Evolutionary conservation across 2,888 invertebrate species (phyloP), one percentile per base, ranked within the genome.

Genomic region (Phyllotreta striolata): DNA sequence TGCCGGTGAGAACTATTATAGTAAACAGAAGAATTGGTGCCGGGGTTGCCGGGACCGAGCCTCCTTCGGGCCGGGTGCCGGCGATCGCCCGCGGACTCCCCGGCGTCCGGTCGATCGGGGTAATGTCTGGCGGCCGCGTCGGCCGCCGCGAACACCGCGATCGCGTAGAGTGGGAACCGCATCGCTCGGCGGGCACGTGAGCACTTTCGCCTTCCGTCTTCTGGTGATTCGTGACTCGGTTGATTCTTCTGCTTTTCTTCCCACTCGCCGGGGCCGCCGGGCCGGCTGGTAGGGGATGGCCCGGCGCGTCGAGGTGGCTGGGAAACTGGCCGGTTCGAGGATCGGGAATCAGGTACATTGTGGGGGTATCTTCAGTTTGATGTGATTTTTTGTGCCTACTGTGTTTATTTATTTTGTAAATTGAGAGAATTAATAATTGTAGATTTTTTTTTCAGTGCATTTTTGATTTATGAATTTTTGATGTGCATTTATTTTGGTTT

Each of bases 141-240:
- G 61, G 41, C 12, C 55, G 62, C 66, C 55, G 62, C 52, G 47
- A 68, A 41, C 38, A 66, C 9, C 12, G 41, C 55, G 37, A 39
- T 12, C 40, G 62, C 37, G 46, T 55, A 56, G 9, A 55, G 35
- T 47, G 57, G 55, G 41, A 57, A 52, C 58, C 58, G 59, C 62
- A 64, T 61, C 55, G 47, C 58, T 55, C 62, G 58, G 65, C 62
- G 63, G 52, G 66, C 68, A 66, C 68, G 68, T 68, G 66, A 68
- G 67, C 66, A 65, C 69, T 69, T 65, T 69, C 69, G 69, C 69
- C 66, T 66, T 65, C 66, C 60, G 64, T 62, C 62, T 65, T 65
- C 58, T 43, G 57, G 47, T 38, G 65, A 58, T 62, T 62, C 46
- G 59, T 52, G 63, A 63, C 49, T 60, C 60, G 55, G 64, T 54